Evolutionary conservation across 1,140 invertebrate species (phyloP).

Genomic region (Drosophila santomea): DNA sequence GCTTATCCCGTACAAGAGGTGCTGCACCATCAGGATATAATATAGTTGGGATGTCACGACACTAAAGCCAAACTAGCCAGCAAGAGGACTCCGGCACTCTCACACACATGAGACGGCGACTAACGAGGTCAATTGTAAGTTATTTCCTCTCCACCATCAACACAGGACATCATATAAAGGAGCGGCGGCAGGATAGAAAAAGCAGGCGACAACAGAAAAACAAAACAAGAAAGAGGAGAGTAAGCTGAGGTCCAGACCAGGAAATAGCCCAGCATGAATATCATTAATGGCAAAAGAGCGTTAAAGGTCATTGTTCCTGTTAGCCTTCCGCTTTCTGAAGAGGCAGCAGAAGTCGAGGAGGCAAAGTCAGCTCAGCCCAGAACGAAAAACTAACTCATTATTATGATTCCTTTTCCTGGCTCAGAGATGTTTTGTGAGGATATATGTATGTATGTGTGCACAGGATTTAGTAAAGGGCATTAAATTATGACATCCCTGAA

Average conservation of each 20-base stretch:
- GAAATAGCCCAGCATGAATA: slow-evolving; percentile 73
- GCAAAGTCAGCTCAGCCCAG: slow-evolving; percentile 28
- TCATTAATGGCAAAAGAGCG: slow-evolving; percentile 69
- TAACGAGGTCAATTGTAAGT: slow-evolving; percentile 83
- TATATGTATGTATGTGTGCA: slow-evolving; percentile 4
- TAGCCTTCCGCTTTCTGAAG: slow-evolving; percentile 15
- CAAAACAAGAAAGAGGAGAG: slow-evolving; percentile 23
- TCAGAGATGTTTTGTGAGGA: background rate
- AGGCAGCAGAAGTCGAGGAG: background rate
- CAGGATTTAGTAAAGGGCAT: background rate
- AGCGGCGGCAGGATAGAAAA: slow-evolving; percentile 26
- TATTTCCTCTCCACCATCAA: slow-evolving; percentile 63
- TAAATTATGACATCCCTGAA: background rate
- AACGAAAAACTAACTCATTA: slow-evolving; percentile 31
- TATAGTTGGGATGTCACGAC: slow-evolving; percentile 75
- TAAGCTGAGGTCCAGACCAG: slow-evolving; percentile 53
- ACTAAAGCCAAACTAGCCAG: slow-evolving; percentile 63
- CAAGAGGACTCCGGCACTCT: slow-evolving; percentile 36
- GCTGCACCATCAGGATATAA: slow-evolving; percentile 55
- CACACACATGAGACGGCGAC: slow-evolving; percentile 56
- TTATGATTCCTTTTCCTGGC: slow-evolving; percentile 8
- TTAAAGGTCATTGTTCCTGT: slow-evolving; percentile 56
- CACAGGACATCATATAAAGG: slow-evolving; percentile 34
- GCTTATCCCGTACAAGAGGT: slow-evolving; percentile 28
- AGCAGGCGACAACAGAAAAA: slow-evolving; percentile 19